Evolutionary conservation across 1,140 invertebrate species (phyloP), one percentile per base, ranked within the genome.

Genomic region (Cotesia vestalis): DNA sequence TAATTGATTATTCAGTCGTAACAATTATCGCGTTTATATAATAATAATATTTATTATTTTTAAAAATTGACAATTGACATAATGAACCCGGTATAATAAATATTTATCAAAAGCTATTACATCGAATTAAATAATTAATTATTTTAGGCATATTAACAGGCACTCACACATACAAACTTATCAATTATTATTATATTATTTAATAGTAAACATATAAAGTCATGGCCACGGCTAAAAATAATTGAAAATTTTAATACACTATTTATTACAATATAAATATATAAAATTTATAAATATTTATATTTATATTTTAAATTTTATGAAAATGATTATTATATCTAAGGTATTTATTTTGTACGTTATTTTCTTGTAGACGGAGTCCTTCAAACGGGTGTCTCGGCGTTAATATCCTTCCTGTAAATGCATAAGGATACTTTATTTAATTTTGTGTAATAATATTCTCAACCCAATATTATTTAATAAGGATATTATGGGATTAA

Each of bases 321-420:
- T 79, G 78, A 80, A 77, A 80, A 82, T 80, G 79, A 79, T 79
- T 85, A 59, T 59, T 81, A 80, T 73, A 75, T 55, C 80, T 86
- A 81, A 81, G 80, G 73, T 81, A 80, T 79, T 83, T 83, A 84
- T 78, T 86, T 87, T 87, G 86, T 87, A 87, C 86, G 84, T 80
- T 77, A 74, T 78, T 79, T 80, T 80, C 76, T 77, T 82, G 77
- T 79, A 77, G 76, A 78, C 78, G 76, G 77, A 73, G 62, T 74
- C 71, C 76, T 70, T 88, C 82, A 89, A 73, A 90, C 88, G 71
- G 88, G 87, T 76, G 89, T 90, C 85, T 90, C 88, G 78, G 89
- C 89, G 69, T 89, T 89, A 84, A 84, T 88, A 84, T 89, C 89
- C 83, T 88, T 89, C 84, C 88, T 89, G 82, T 62, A 88, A 88